phyloP scores from a whole-genome alignment of 1,140 invertebrate species.

The Penaeus vannamei region DNA sequence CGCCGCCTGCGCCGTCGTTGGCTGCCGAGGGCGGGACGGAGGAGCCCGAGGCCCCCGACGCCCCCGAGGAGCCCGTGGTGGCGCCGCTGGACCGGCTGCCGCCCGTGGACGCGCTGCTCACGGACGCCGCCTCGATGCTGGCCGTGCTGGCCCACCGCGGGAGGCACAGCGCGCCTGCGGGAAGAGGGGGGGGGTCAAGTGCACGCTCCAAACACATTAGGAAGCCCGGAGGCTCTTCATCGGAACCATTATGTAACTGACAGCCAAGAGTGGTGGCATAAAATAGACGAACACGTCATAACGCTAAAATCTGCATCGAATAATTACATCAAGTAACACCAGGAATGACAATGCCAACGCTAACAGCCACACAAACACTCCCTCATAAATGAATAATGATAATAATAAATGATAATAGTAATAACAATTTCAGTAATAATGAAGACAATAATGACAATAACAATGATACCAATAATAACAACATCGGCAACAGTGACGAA shows the following conservation, averaged over 20 bases:
- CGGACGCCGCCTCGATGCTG: conserved; percentile 74
- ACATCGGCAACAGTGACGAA: no score
- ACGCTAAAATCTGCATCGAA: no score
- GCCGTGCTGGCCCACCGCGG: conserved; percentile 88
- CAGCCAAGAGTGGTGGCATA: no score
- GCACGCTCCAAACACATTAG: no score
- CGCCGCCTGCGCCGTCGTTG: conserved; percentile 41
- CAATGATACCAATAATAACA: no score
- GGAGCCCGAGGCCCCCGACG: conserved; percentile 12
- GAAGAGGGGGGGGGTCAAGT: conserved; percentile 1
- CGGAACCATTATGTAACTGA: no score
- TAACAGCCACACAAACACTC: neutral
- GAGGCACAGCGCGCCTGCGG: conserved; percentile 82
- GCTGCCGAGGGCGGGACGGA: conserved; percentile 30
- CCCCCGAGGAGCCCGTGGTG: neutral
- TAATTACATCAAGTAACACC: no score
- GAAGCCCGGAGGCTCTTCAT: no score
- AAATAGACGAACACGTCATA: no score
- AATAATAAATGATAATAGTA: neutral
- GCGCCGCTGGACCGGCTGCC: conserved; percentile 28
- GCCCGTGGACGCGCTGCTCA: conserved; percentile 72
- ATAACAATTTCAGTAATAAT: neutral
- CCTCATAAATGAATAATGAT: neutral
- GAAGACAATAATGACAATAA: no score
- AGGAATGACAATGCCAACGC: no score